Evolutionary conservation across 2,888 invertebrate genomes (phyloP).

Genomic region (Marronus borbonicus): DNA sequence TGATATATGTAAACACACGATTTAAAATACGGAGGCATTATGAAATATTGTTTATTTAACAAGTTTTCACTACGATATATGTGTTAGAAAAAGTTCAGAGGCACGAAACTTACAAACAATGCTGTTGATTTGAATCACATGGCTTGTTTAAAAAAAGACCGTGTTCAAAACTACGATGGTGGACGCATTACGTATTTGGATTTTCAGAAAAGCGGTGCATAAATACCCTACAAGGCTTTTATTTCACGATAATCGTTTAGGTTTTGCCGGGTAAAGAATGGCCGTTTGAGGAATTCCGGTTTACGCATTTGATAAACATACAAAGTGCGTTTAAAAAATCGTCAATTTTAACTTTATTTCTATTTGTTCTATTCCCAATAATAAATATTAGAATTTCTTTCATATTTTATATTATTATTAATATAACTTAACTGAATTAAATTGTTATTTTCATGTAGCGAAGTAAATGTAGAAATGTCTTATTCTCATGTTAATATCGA

Average conservation of each 20-base stretch:
- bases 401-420: no score
- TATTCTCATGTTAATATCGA: no score
- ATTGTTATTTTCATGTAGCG: no score
- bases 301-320: conserved; percentile 4
- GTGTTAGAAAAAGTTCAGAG: conserved; percentile 32
- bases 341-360: no score
- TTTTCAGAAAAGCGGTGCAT: neutral
- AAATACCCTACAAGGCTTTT: neutral
- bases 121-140: conserved; percentile 20
- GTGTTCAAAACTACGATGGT: neutral
- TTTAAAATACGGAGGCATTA: conserved; percentile 17
- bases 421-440: no score
- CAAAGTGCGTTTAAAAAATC: neutral
- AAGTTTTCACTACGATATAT: conserved; percentile 22
- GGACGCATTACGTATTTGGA: neutral
- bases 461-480: no score
- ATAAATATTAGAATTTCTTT: no score
- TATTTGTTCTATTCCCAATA: no score
- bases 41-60: conserved; percentile 41
- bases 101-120: conserved; percentile 18
- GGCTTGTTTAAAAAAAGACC: neutral
- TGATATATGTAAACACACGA: neutral
- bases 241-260: neutral
- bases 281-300: neutral
- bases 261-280: neutral